Base-by-base conservation (phyloP, 2,888 invertebrate species). In the Alitta virens region DNA sequence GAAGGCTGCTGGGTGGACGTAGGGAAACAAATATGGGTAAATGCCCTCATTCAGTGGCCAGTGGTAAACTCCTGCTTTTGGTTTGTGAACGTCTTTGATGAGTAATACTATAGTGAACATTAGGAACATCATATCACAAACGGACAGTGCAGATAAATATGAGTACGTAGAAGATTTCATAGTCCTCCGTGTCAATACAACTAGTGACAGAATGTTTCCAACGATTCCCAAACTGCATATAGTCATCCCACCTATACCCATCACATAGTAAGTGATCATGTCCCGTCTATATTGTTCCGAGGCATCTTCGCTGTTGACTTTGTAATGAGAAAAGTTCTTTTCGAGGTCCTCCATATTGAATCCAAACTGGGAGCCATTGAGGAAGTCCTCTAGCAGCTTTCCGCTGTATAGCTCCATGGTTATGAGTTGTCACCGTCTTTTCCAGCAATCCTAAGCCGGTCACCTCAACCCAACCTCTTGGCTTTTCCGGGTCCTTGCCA, bases 101-200 rank as follows among this genome's bases (percentile, higher is more conserved):
- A 75, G 68, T 25, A 80, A 65, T 2, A 78, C 60, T 57, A 77
- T 71, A 0, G 79, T 78, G 55, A 74, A 72, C 25, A 78, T 55
- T 7, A 82, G 69, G 23, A 79, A 76, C n/a, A 80, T 67, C 0
- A 73, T 73, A 67, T 82, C 81, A 63, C 79, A 78, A 7, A 80
- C 68, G 23, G 80, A 75, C 46, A 82, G 68, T 0, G 80, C 77
- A 0, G 78, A 64, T 27, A 82, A 71, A 69, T 81, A 82, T 3
- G 75, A 74, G 67, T 81, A 79, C 0, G 81, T 81, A 9, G 79
- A 78, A 0, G 77, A 76, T 12, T 75, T 67, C 78, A 81, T 79
- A 0, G 72, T 68, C 40, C 68, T 68, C 5, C 75, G 71, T 2
- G 78, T 75, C 42, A 82, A 71, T 23, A 81, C 79, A 38, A 78